Conservation (phyloP, 2,888 invertebrate species). For the Drosophila nigricruria region DNA sequence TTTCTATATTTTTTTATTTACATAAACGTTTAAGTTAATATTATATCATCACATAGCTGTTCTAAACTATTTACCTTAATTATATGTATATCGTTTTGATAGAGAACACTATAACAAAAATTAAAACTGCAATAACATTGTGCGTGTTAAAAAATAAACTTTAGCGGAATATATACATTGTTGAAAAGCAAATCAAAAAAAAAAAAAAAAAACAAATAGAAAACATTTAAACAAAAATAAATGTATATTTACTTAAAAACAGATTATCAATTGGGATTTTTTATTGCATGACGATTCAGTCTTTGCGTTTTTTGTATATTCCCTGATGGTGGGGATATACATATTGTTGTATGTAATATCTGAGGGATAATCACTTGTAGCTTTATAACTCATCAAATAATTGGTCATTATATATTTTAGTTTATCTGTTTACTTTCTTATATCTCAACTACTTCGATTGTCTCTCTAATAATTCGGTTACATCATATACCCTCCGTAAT, state of each 20-base stretch:
- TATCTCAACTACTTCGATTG: no score
- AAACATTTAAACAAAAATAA: conserved; percentile 72
- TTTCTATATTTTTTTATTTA: conserved; percentile 64
- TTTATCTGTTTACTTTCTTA: neutral
- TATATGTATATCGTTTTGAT: conserved; percentile 55
- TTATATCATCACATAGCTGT: conserved; percentile 60
- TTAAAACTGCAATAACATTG: conserved; percentile 54
- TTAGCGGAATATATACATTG: conserved; percentile 78
- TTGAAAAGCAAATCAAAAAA: conserved; percentile 58
- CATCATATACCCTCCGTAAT: no score
- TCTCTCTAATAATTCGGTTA: no score
- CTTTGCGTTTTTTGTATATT: neutral
- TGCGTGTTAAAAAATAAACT: conserved; percentile 44
- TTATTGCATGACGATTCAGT: neutral
- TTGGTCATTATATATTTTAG: neutral
- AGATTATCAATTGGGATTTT: neutral
- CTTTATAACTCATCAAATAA: neutral
- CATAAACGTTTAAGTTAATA: conserved; percentile 44
- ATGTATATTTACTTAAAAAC: conserved; percentile 74
- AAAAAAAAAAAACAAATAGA: neutral
- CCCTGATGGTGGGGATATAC: neutral
- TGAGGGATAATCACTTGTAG: neutral
- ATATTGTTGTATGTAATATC: neutral
- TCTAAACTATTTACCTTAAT: conserved; percentile 63
- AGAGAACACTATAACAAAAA: conserved; percentile 39